Conservation (phyloP, 2,797 vertebrate species). For the Poeciliopsis gracilis region DNA sequence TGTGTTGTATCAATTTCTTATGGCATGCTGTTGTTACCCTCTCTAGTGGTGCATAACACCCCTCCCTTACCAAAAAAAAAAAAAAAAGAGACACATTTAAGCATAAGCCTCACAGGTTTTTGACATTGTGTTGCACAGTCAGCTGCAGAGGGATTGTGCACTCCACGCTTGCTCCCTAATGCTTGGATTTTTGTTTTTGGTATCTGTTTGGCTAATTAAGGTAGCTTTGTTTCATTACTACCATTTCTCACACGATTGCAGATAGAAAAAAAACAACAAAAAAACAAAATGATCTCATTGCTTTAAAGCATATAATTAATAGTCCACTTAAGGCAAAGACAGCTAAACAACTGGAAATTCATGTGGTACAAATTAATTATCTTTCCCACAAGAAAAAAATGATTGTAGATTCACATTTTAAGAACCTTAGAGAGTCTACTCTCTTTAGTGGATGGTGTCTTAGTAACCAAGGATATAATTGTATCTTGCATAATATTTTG, state of each 20-base stretch:
- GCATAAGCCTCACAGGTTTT: slow-evolving; percentile 50
- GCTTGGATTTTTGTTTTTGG: neutral
- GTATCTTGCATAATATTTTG: neutral
- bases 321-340: neutral
- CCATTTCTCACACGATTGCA: neutral
- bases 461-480: neutral
- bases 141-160: slow-evolving; percentile 32
- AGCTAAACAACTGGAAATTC: neutral
- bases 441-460: neutral
- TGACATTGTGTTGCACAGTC: slow-evolving; percentile 45
- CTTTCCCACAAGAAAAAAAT: neutral
- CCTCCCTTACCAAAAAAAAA: slow-evolving; percentile 17
- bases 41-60: slow-evolving; percentile 65
- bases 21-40: slow-evolving; percentile 56
- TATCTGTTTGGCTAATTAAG: neutral
- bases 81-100: slow-evolving; percentile 31
- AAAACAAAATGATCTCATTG: neutral
- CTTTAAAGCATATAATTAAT: slow-evolving; percentile 1
- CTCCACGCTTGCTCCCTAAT: slow-evolving; percentile 20
- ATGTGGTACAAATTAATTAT: neutral
- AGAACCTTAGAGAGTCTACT: neutral
- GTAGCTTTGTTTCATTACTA: neutral
- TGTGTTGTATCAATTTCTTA: slow-evolving; percentile 73
- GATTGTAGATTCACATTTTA: neutral
- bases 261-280: neutral